Evolutionary conservation across 2,113 vertebrate species (phyloP), one percentile per base, ranked within the genome.

Genomic region (Axis porcinus): DNA sequence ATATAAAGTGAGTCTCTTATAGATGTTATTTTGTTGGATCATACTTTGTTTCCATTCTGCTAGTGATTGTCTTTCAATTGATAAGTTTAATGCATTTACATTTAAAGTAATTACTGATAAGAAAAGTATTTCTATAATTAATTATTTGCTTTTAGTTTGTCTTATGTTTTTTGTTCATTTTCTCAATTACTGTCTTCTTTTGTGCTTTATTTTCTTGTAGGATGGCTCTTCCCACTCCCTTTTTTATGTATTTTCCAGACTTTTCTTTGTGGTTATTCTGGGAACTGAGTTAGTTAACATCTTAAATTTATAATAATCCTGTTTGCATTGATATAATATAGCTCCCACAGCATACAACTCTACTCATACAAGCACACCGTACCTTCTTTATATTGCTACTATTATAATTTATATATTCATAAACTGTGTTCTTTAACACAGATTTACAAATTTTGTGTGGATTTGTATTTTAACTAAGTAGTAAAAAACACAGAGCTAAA

Each of bases 301-400:
- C 47, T 19, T 82, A 82, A 54, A 54, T 82, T 23, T 52, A 54
- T 23, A 54, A 82, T n/a, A 82, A 82, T 23, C 30, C 50, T 52
- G 79, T 54, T 82, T 7, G 11, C 10, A 82, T 82, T 54, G 79
- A n/a, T n/a, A 82, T 21, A 81, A 21, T 21, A 7, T 82, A 82
- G 30, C 17, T n/a, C 52, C 17, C 19, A 82, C n/a, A 82, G 50
- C 10, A 23, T 82, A 82, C 30, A 52, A 52, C 5, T 52, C 25
- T 33, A 19, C 9, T 81, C 28, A 50, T 33, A n/a, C 7, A 52
- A 50, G 17, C 17, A 33, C 17, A 82, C 30, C 0, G 0, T 82
- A 33, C 5, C 47, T 19, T 81, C 47, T 54, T 52, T 82, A 52
- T 82, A 17, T 81, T 81, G 79, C n/a, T 52, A 52, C 17, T 52